Base-by-base conservation (phyloP, 2,113 vertebrate species). In the Cyphomyrus plagiostoma region DNA sequence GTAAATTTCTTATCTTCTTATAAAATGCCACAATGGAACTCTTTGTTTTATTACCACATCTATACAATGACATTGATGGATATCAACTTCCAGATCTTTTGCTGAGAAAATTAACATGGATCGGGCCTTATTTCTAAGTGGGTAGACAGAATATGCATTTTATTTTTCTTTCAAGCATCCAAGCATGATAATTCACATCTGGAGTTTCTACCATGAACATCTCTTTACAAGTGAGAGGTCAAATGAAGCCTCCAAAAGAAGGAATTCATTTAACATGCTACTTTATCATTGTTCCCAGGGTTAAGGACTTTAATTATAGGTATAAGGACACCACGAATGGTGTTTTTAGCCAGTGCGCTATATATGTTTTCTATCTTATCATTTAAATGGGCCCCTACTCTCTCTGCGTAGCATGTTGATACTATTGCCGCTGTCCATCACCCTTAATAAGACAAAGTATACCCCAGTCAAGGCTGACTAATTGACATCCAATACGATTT, bases 291-390 rank as follows among this genome's bases (percentile, higher is more conserved):
- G 88, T 92, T 92, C 13, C 96, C 97, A 0, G 97, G 97, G 90
- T 99, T 98, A 0, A 91, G 93, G 90, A 99, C 98, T 17, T 94
- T 97, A 35, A 99, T 96, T 19, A 98, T 93, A 0, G 97, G 97
- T 0, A 99, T 95, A n/a, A 97, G 96, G 0, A 97, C 97, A 8
- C 96, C 97, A 0, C 94, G 91, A 2, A 92, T 93, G 0, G 97
- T 95, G 2, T 98, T 96, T 90, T 99, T 98, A 92, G 86, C 94
- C 62, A 99, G 95, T 0, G 96, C 95, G 88, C 96, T 96, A 50
- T 50, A n/a, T 23, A 62, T n/a, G 1, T 62, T 23, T 62, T 62
- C n/a, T n/a, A n/a, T n/a, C n/a, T n/a, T n/a, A 7, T n/a, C 0
- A 26, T 62, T 62, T 23, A n/a, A 0, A 62, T n/a, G 58, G 7